Evolutionary conservation across 92 coral and sea anemone species (phyloP), one percentile per base, ranked within the genome.

Genomic region (Chrysogorgia sp.): DNA sequence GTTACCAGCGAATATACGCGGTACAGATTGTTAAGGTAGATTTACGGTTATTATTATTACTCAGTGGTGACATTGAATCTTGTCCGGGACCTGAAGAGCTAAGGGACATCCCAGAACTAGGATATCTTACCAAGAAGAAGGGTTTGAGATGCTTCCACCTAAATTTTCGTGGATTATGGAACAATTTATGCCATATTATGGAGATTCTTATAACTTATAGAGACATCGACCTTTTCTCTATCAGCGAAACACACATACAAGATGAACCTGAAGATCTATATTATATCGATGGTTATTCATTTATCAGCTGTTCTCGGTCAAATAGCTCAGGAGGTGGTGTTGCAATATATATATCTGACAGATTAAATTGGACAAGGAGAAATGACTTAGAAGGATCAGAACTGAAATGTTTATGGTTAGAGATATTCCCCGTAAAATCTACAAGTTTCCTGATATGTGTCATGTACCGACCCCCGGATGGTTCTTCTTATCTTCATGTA

Each of bases 131-230:
- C n/a, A n/a, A n/a, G n/a, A n/a, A n/a, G n/a, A n/a, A n/a, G n/a
- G 71, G 71, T 65, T 34, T 65, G 71, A 65, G 37, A 23, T 65
- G 71, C 20, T 40, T 65, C 20, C 71, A 65, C 14, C 50, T 65
- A 65, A 65, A 65, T 65, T 45, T 65, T 17, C 71, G 52, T 3
- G 71, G 71, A 25, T 24, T 65, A 19, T 65, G 52, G 71, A 65
- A 34, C 28, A 65, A 65, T 65, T n/a, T n/a, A n/a, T n/a, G n/a
- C n/a, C 68, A 61, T 26, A 17, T 43, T 43, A 60, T 19, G 28
- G 69, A 63, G 43, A 19, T 63, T 63, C 41, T 63, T 3, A 32
- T 25, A 3, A n/a, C 40, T 15, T 29, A 63, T 34, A 7, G 10
- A n/a, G 43, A 63, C 10, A 63, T 63, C 20, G 69, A 29, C 21